Evolutionary conservation across 2,888 invertebrate genomes (phyloP).

Genomic region (Ceraclea dissimilis): DNA sequence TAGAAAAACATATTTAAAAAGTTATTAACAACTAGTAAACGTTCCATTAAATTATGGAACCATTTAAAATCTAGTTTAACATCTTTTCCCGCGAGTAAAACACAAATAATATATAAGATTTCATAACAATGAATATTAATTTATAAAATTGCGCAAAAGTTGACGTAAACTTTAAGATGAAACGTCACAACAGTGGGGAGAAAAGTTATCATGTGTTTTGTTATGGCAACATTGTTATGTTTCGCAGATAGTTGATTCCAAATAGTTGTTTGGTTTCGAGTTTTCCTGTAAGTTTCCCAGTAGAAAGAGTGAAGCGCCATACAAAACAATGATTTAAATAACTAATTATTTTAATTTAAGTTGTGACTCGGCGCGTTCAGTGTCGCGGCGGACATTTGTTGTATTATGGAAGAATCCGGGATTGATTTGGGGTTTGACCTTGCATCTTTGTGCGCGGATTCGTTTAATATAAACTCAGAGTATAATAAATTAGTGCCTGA

Average conservation of each 20-base stretch:
- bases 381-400: constrained; percentile 4
- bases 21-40: too few species aligned
- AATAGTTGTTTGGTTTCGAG: constrained; percentile 19
- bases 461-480: constrained; percentile 42
- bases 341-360: too few species aligned
- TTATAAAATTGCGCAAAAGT: too few species aligned
- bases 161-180: too few species aligned
- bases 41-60: too few species aligned
- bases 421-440: constrained; percentile 59
- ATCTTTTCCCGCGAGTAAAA: too few species aligned
- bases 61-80: too few species aligned
- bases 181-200: constrained; percentile 3
- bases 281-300: constrained; percentile 16
- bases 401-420: constrained; percentile 55
- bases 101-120: too few species aligned
- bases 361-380: background rate
- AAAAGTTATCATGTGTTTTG: constrained; percentile 20
- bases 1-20: too few species aligned
- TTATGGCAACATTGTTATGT: constrained; percentile 15
- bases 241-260: constrained; percentile 6
- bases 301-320: too few species aligned
- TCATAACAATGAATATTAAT: too few species aligned
- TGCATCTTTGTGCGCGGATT: constrained; percentile 49
- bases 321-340: too few species aligned
- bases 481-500: background rate